Conservation (phyloP, 2,113 vertebrate species). For the Isichthys henryi region DNA sequence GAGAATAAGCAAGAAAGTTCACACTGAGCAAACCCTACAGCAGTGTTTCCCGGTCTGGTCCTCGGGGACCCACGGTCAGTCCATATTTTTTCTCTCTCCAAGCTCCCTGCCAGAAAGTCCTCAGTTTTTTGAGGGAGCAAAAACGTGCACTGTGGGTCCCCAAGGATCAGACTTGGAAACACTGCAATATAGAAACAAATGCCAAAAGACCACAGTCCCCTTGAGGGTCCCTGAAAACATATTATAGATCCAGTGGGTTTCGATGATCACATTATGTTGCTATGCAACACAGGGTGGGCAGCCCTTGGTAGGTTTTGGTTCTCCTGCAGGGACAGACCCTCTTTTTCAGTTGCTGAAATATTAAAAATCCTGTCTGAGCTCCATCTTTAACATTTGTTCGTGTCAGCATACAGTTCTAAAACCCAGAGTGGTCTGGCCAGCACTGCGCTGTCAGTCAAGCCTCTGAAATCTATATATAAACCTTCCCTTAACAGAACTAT, state of each 20-base stretch:
- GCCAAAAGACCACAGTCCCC: slow-evolving; percentile 25
- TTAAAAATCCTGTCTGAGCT: slow-evolving; percentile 29
- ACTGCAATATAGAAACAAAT: background rate
- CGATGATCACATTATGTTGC: slow-evolving; percentile 49
- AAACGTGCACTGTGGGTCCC: background rate
- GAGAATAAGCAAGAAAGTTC: background rate
- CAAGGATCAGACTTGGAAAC: background rate
- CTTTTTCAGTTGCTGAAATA: slow-evolving; percentile 42
- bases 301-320: slow-evolving; percentile 36
- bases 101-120: background rate
- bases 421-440: background rate
- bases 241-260: slow-evolving; percentile 42
- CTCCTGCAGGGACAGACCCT: slow-evolving; percentile 42
- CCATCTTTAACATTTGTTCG: slow-evolving; percentile 11
- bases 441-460: background rate
- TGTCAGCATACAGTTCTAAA: background rate
- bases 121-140: background rate
- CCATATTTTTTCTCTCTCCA: background rate
- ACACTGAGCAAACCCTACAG: background rate
- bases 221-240: slow-evolving; percentile 34
- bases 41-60: background rate
- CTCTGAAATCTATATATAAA: background rate
- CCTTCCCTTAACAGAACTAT: background rate
- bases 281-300: slow-evolving; percentile 57
- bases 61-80: no score